A percentile compares a stretch with the other conserved stretches of the same genome.
These are phyloP conservation scores for Hartigia nigra DNA, from an alignment of 2,888 invertebrate genomes.

Conservation along the genomic window DNA sequence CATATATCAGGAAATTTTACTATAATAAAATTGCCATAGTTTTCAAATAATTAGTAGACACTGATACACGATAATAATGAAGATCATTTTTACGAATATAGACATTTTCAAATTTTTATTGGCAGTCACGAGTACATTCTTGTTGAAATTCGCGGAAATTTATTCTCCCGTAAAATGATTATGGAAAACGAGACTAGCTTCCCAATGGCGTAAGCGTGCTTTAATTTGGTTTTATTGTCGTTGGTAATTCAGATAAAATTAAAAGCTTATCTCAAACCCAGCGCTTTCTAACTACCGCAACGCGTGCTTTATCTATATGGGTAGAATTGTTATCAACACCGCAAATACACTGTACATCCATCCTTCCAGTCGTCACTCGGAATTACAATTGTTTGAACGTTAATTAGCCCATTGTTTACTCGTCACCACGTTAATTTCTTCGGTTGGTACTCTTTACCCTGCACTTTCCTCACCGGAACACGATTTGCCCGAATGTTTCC, in stretches of 20 bases:
- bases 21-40: background rate
- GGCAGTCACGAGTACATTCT: no score
- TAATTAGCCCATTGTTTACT: conserved; percentile 23
- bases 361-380: background rate
- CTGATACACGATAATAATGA: no score
- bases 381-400: conserved; percentile 25
- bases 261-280: conserved; percentile 52
- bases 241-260: conserved; percentile 45
- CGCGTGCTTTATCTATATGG: conserved; percentile 43
- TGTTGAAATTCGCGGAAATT: background rate
- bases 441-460: background rate
- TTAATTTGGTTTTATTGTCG: conserved; percentile 54
- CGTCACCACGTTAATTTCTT: conserved; percentile 13
- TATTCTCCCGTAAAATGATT: conserved; percentile 45
- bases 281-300: conserved; percentile 29
- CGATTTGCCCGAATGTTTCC: background rate
- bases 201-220: conserved; percentile 21
- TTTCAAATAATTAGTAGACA: no score
- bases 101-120: no score
- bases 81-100: background rate
- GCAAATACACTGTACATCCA: conserved; percentile 14
- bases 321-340: conserved; percentile 50
- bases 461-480: background rate
- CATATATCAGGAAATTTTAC: background rate
- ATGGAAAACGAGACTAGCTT: conserved; percentile 40